Evolutionary conservation across 92 coral and sea anemone species (phyloP).

Genomic region (Heteractis magnifica): DNA sequence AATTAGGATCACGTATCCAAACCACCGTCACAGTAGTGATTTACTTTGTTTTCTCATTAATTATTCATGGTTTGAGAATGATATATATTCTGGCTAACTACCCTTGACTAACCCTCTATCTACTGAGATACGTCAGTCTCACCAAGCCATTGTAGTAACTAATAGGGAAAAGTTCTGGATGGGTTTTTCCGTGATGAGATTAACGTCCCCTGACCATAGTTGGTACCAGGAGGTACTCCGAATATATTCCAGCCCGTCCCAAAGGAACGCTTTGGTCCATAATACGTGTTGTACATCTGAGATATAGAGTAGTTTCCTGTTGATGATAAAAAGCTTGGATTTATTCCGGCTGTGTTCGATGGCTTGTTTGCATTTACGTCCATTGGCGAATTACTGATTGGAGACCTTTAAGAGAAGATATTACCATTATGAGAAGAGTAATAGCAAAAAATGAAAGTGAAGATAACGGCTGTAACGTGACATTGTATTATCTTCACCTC

Average conservation of each 20-base stretch:
- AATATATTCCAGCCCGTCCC: conserved; percentile 94
- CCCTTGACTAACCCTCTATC: too few species aligned
- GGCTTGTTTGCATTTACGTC: conserved; percentile 12
- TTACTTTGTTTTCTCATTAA: too few species aligned
- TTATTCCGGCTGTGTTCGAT: conserved; percentile 24
- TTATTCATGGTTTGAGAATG: too few species aligned
- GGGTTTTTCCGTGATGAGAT: conserved; percentile 3
- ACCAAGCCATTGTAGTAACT: not conserved
- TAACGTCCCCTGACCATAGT: conserved; percentile 8
- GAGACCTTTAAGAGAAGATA: not conserved
- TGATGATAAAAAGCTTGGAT: conserved; percentile 43
- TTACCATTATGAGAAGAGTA: not conserved
- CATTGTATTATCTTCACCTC: not conserved
- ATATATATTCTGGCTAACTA: too few species aligned
- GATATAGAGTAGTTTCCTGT: conserved; percentile 76
- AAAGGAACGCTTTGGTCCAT: conserved; percentile 48
- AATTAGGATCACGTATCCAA: too few species aligned
- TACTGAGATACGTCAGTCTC: too few species aligned
- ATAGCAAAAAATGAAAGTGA: not conserved
- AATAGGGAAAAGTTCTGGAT: conserved; percentile 24
- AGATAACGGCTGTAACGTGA: not conserved
- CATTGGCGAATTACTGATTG: not conserved
- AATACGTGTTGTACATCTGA: conserved; percentile 55
- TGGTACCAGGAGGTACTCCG: conserved; percentile 68
- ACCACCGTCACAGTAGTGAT: too few species aligned